Conservation (phyloP, 92 coral and sea anemone genomes). For the Epizoanthus illoricatus region DNA sequence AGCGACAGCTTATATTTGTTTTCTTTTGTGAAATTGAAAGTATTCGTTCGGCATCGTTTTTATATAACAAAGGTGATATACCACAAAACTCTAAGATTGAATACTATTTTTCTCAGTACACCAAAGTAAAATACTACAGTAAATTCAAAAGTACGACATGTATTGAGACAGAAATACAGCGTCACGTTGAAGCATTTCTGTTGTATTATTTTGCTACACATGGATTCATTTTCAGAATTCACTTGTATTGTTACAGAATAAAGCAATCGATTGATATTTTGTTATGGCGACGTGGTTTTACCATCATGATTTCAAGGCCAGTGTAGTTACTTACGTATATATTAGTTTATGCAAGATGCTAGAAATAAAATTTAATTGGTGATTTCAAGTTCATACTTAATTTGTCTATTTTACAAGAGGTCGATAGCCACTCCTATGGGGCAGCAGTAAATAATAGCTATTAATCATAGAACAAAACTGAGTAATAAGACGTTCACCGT, state of each 20-base stretch:
- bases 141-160: background rate
- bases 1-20: constrained; percentile 11
- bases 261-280: background rate
- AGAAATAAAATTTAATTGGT: background rate
- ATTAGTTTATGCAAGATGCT: background rate
- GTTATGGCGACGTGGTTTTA: background rate
- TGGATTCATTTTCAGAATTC: too few species aligned
- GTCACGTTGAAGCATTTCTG: too few species aligned
- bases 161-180: background rate
- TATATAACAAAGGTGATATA: constrained; percentile 8
- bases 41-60: constrained; percentile 10
- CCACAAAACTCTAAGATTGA: background rate
- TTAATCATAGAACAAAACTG: constrained; percentile 20
- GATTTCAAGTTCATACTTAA: background rate
- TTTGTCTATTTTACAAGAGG: constrained; percentile 7
- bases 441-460: constrained; percentile 11
- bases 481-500: background rate
- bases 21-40: constrained; percentile 21
- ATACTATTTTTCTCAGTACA: background rate
- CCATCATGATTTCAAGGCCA: background rate
- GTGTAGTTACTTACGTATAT: background rate
- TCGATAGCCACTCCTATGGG: constrained; percentile 12
- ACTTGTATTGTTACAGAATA: background rate
- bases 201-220: too few species aligned
- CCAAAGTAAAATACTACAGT: background rate